A percentile compares a stretch with the other conserved stretches of the same genome.
These are phyloP conservation scores for Ophiothrix spiculata DNA, from an alignment of 35 echinoderm and acorn worm species.

Conservation along the genomic window DNA sequence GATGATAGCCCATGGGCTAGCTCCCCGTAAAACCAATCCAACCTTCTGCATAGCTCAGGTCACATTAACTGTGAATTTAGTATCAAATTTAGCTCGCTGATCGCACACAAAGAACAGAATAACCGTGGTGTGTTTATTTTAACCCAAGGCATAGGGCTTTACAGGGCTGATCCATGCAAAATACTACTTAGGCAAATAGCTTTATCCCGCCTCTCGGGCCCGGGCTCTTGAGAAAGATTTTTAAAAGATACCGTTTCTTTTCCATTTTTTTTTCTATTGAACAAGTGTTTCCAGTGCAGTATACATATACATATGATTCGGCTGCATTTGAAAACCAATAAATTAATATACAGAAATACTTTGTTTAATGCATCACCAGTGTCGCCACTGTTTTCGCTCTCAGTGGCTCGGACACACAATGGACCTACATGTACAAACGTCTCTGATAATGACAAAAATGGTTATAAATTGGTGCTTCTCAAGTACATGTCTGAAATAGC, in stretches of 20 bases:
- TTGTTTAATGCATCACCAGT: neutral
- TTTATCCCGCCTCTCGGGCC: constrained; percentile 2
- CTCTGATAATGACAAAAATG: neutral
- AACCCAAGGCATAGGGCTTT: neutral
- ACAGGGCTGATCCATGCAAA: neutral
- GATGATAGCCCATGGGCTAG: neutral
- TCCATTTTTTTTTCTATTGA: neutral
- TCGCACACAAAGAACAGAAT: neutral
- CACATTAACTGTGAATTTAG: neutral
- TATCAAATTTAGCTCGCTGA: neutral
- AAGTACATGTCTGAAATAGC: no score
- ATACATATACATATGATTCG: neutral
- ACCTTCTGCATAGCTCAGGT: neutral
- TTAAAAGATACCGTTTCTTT: constrained; percentile 9
- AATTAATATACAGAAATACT: neutral
- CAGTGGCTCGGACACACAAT: no score
- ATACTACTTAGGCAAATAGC: neutral
- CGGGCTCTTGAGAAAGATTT: no score
- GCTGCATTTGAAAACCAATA: neutral
- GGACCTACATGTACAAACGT: no score
- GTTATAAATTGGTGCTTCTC: neutral
- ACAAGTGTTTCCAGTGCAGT: constrained; percentile 4
- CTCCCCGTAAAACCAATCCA: neutral
- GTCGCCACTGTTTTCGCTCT: neutral
- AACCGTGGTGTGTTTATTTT: constrained; percentile 6